phyloP scores from a whole-genome alignment of 2,888 invertebrate genomes.

The Cepaea hortensis region DNA sequence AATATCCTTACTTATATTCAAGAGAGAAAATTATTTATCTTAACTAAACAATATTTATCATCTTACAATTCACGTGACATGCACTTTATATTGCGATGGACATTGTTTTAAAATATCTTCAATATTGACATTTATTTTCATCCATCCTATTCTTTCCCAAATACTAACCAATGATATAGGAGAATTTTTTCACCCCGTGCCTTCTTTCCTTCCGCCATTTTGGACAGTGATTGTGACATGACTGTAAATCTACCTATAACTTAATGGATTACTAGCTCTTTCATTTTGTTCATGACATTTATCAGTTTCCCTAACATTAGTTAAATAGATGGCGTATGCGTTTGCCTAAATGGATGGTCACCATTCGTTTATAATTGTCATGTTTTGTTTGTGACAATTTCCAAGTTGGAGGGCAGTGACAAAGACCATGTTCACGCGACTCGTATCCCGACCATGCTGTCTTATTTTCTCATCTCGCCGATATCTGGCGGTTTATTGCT shows the following conservation, averaged over 20 bases:
- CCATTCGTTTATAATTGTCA: not conserved
- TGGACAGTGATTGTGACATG: constrained; percentile 20
- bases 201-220: constrained; percentile 23
- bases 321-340: not conserved
- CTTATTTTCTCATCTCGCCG: not conserved
- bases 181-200: constrained; percentile 9
- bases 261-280: not conserved
- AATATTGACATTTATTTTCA: too few relatives aligned
- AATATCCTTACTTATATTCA: too few relatives aligned
- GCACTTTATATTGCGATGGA: too few relatives aligned
- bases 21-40: too few relatives aligned
- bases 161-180: too few relatives aligned
- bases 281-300: not conserved
- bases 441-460: not conserved
- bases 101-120: too few relatives aligned
- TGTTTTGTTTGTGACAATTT: not conserved
- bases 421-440: not conserved
- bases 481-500: not conserved
- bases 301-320: not conserved
- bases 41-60: too few relatives aligned
- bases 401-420: not conserved
- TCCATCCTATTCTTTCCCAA: too few relatives aligned
- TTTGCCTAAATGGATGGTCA: constrained; percentile 10
- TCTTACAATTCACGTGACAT: too few relatives aligned
- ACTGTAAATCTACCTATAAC: constrained; percentile 4